Evolutionary conservation across 2,797 vertebrate genomes (phyloP), one percentile per base, ranked within the genome.

Genomic region (Smutsia temminckii): DNA sequence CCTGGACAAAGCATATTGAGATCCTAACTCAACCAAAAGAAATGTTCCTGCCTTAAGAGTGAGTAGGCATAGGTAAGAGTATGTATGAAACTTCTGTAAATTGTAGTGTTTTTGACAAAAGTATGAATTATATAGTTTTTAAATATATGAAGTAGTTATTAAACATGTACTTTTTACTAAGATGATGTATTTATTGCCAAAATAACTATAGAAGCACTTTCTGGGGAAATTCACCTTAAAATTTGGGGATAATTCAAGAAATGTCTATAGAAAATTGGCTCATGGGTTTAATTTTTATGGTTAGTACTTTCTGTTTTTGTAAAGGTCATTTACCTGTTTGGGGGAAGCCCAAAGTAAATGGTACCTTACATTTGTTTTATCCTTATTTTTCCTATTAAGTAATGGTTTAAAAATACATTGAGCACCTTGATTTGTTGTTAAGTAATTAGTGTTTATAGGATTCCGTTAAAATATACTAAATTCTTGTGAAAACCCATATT

Each of bases 401-500:
- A 74, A 66, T 64, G n/a, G 10, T 85, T 98, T 93, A 97, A 98
- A 93, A 98, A 98, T 97, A 93, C 89, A 95, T 96, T 89, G 93
- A 97, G 95, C 91, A 97, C 93, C 96, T 98, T 59, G 80, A 97
- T 97, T 98, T 98, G 95, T 97, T 98, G 93, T 97, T 98, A 96
- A 98, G 91, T 95, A 97, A 97, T 89, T 97, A 97, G 83, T 98
- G 71, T 93, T 98, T 97, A 96, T 89, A 83, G 55, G 85, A 97
- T 98, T 98, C 79, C 97, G 98, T 98, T 98, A 98, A 98, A 98
- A 98, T 83, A 75, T 90, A 71, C 87, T 85, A 96, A 68, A 93
- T 96, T 96, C 94, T 97, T 96, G 88, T 94, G 94, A 91, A 97
- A 95, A 89, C 27, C 16, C 10, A 3, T 51, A 86, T 27, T 95